phyloP scores from a whole-genome alignment of 2,888 invertebrate genomes.

The Malthinus flaveolus region DNA sequence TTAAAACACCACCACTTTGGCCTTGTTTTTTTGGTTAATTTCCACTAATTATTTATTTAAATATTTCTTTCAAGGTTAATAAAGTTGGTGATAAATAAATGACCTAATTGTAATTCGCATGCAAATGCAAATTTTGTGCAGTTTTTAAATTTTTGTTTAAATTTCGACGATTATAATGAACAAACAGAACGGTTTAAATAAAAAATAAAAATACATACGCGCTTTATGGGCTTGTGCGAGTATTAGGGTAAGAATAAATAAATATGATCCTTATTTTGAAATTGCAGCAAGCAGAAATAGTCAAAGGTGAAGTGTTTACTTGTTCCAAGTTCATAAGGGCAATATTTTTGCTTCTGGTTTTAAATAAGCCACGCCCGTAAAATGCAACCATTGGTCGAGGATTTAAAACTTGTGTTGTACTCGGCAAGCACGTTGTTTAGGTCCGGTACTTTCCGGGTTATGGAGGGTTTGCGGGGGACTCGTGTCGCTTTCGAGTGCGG shows the following conservation, averaged over 20 bases:
- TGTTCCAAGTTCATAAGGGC: conserved; percentile 41
- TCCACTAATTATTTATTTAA: too few relatives aligned
- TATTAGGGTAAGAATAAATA: conserved; percentile 8
- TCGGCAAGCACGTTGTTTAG: conserved; percentile 29
- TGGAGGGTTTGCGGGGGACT: conserved; percentile 36
- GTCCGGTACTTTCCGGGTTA: conserved; percentile 27
- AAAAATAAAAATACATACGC: too few relatives aligned
- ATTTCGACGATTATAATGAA: background rate
- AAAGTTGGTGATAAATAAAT: too few relatives aligned
- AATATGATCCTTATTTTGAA: conserved; percentile 18
- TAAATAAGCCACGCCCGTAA: conserved; percentile 48
- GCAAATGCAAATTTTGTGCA: too few relatives aligned
- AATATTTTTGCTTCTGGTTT: conserved; percentile 50
- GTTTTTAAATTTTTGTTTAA: too few relatives aligned
- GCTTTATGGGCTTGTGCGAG: background rate
- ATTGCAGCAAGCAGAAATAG: conserved; percentile 24
- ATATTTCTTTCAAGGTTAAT: too few relatives aligned
- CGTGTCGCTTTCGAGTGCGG: conserved; percentile 23
- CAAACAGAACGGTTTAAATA: too few relatives aligned
- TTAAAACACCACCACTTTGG: too few relatives aligned
- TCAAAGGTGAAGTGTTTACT: conserved; percentile 28
- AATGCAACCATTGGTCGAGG: conserved; percentile 42
- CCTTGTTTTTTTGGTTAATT: too few relatives aligned
- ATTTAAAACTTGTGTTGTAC: conserved; percentile 35
- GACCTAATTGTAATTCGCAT: too few relatives aligned